Evolutionary conservation across 2,888 invertebrate genomes (phyloP).

Genomic region (Axea sp.): DNA sequence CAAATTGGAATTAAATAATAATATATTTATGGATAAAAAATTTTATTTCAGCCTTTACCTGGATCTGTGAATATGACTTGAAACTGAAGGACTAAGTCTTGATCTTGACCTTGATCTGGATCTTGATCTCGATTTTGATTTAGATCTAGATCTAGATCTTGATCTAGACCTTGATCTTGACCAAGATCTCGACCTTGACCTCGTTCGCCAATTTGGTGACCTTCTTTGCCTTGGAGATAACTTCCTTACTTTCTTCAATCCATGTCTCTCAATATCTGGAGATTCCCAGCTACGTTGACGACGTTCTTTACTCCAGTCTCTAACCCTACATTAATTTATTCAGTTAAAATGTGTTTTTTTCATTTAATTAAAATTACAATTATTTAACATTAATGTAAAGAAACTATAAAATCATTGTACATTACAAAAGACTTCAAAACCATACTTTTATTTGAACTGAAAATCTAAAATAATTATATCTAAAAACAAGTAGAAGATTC

Average conservation of each 20-base stretch:
- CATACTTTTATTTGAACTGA: too few species aligned
- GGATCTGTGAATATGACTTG: conserved; percentile 39
- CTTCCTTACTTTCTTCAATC: conserved; percentile 59
- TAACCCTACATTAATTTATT: conserved; percentile 4
- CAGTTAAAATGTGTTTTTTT: not conserved
- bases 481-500: too few species aligned
- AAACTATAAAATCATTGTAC: too few species aligned
- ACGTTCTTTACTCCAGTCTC: conserved; percentile 62
- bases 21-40: too few species aligned
- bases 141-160: conserved; percentile 73
- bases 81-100: conserved; percentile 39
- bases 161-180: conserved; percentile 70
- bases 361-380: not conserved
- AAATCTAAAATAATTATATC: too few species aligned
- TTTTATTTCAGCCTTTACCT: too few species aligned
- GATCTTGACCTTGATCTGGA: conserved; percentile 75
- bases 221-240: conserved; percentile 56
- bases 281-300: conserved; percentile 70
- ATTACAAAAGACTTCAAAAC: too few species aligned
- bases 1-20: too few species aligned
- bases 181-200: conserved; percentile 78
- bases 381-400: too few species aligned
- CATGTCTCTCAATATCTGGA: conserved; percentile 68
- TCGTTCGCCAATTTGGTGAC: conserved; percentile 58
- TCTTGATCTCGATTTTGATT: conserved; percentile 73